phyloP scores from a whole-genome alignment of 1,140 invertebrate genomes.

The Brachionus asplanchnoidis region DNA sequence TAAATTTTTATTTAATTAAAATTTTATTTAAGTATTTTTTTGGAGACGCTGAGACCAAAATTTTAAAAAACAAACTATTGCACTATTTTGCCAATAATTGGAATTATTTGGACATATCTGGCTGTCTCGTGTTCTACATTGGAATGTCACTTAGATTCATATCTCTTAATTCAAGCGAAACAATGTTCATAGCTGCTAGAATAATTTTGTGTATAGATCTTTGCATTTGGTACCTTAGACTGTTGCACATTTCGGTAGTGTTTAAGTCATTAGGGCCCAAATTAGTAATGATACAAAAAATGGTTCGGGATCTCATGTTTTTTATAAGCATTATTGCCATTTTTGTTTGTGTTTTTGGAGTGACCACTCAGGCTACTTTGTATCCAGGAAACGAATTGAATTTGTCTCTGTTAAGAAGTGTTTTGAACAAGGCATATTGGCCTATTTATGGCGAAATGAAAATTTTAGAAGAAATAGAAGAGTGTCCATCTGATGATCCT shows the following conservation, averaged over 20 bases:
- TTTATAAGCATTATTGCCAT: constrained; percentile 53
- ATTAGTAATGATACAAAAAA: constrained; percentile 55
- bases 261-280: constrained; percentile 54
- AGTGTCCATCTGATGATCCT: constrained; percentile 42
- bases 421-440: constrained; percentile 53
- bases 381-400: constrained; percentile 47
- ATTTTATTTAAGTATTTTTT: constrained; percentile 36
- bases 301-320: constrained; percentile 53
- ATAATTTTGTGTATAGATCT: constrained; percentile 40
- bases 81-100: constrained; percentile 40
- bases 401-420: constrained; percentile 48
- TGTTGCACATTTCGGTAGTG: constrained; percentile 52
- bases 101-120: constrained; percentile 41
- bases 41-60: constrained; percentile 37
- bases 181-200: constrained; percentile 16
- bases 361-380: constrained; percentile 48
- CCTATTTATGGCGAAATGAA: constrained; percentile 55
- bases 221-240: constrained; percentile 46
- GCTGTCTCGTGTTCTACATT: constrained; percentile 24
- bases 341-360: constrained; percentile 54
- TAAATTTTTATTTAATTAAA: neutral
- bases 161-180: constrained; percentile 27
- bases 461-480: constrained; percentile 50
- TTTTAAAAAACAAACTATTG: constrained; percentile 34
- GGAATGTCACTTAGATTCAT: constrained; percentile 38